Evolutionary conservation across 2,797 vertebrate genomes (phyloP).

Genomic region (Kryptopterus vitreolus): DNA sequence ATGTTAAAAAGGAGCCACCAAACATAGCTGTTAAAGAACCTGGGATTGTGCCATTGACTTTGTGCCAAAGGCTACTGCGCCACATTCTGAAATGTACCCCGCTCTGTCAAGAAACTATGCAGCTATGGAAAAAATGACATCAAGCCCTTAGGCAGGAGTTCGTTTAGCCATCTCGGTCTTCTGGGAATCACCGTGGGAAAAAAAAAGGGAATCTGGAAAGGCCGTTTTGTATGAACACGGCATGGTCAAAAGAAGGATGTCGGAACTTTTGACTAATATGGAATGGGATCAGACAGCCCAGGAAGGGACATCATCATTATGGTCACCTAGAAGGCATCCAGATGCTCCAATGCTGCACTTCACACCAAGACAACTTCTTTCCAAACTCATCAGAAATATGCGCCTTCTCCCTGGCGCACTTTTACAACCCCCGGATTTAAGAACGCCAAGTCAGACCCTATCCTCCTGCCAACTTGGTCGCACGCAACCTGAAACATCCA

Average conservation of each 20-base stretch:
- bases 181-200: background rate
- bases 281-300: background rate
- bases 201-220: background rate
- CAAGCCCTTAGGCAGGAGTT: background rate
- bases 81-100: background rate
- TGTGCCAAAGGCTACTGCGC: background rate
- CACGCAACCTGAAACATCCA: background rate
- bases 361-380: no score
- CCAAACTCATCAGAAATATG: no score
- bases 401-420: no score
- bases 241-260: background rate
- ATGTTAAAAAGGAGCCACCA: background rate
- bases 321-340: background rate
- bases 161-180: background rate
- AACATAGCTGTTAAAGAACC: background rate
- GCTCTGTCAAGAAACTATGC: conserved; percentile 6
- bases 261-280: background rate
- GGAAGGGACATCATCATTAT: background rate
- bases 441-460: background rate
- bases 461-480: background rate
- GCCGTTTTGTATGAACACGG: background rate
- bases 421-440: background rate
- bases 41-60: conserved; percentile 2
- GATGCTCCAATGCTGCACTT: background rate
- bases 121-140: background rate